A percentile compares a stretch with the other conserved stretches of the same genome.
These are phyloP conservation scores for Bombyx mori DNA, from an alignment of 1,140 invertebrate species.

Conservation along the genomic window ASM3026992v2 NC_085121.1:13304001-13304500, in stretches of 20 bases:
- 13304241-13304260: constrained; percentile 58
- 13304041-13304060: too few species aligned
- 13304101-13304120: too few species aligned
- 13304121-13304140: too few species aligned
- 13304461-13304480: constrained; percentile 2
- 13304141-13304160: too few species aligned
- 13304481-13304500: constrained; percentile 11
- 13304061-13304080: too few species aligned
- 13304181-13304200: constrained; percentile 10
- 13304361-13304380: constrained; percentile 7
- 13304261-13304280: constrained; percentile 41
- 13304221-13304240: constrained; percentile 50
- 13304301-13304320: constrained; percentile 52
- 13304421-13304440: too few species aligned
- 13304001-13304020: too few species aligned
- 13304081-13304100: too few species aligned
- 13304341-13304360: constrained; percentile 33
- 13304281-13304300: constrained; percentile 49
- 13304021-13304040: too few species aligned
- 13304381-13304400: too few species aligned
- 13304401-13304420: too few species aligned
- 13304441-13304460: constrained; percentile 1
- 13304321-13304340: constrained; percentile 51
- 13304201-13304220: constrained; percentile 53
- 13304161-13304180: constrained; percentile 1